A percentile compares a stretch with the other conserved stretches of the same genome.
These are phyloP conservation scores for Hystrix brachyura DNA, from an alignment of 2,113 vertebrate genomes.

Conservation along the genomic window DNA sequence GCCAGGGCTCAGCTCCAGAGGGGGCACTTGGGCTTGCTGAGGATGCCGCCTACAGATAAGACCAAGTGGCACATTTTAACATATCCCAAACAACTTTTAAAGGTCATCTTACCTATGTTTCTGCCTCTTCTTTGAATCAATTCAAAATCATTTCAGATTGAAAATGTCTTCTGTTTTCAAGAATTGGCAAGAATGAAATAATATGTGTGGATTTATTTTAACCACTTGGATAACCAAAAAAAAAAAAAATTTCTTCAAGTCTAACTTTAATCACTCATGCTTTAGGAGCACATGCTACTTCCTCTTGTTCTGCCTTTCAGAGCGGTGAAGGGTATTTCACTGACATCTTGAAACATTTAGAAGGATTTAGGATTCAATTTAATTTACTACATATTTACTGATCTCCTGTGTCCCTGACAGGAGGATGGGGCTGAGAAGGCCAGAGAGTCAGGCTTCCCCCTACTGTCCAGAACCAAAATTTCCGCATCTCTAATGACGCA, in stretches of 20 bases:
- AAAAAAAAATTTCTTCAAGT: neutral
- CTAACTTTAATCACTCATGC: neutral
- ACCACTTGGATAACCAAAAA: neutral
- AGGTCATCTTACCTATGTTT: slow-evolving; percentile 8
- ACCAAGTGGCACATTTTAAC: neutral
- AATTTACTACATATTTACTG: slow-evolving; percentile 67
- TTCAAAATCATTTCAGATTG: slow-evolving; percentile 15
- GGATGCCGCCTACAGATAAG: neutral
- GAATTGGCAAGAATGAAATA: neutral
- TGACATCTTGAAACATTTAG: slow-evolving; percentile 66
- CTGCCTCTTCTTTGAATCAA: slow-evolving; percentile 29
- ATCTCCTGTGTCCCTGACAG: neutral
- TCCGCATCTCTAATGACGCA: neutral
- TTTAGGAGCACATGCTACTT: neutral
- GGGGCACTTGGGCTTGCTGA: neutral
- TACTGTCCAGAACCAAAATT: neutral
- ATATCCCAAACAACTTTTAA: slow-evolving; percentile 41
- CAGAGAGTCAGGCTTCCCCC: neutral
- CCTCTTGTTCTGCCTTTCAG: neutral
- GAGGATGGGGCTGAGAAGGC: neutral
- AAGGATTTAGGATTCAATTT: slow-evolving; percentile 64
- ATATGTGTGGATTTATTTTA: slow-evolving; percentile 3
- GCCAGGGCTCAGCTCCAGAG: neutral
- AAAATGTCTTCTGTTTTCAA: slow-evolving; percentile 52
- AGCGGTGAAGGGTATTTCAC: slow-evolving; percentile 20